Base-by-base conservation (phyloP, 2,113 vertebrate species). In the Scophthalmus maximus region DNA sequence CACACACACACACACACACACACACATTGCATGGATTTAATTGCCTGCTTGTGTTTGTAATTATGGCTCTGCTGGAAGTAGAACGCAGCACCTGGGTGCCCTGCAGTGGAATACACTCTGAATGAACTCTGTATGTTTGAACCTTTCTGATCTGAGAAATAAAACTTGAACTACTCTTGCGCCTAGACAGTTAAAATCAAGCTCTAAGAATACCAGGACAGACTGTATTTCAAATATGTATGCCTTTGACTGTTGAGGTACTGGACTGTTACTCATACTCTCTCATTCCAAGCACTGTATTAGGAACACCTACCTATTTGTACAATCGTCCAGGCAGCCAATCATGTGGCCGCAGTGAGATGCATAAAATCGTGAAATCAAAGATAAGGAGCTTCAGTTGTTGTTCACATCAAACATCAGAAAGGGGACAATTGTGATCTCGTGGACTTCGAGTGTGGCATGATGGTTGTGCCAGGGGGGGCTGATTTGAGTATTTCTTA, bases 1-100 rank as follows among this genome's bases (percentile, higher is more conserved):
- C 22, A 57, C 25, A 59, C 46, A 46, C 57, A 68, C 51, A 62
- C 38, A 44, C 15, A 44, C 17, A n/a, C 40, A n/a, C 17, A n/a
- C 40, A 8, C 40, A 8, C 40, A 7, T 69, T 65, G 84, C 79
- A 68, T 82, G 86, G 73, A 82, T 85, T 84, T 90, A 90, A 90
- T 92, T 91, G 88, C 84, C 76, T 88, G n/a, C n/a, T 63, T 77
- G 85, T 90, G 82, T 91, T 89, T 78, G 87, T 89, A 92, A 91
- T 91, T 89, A 91, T 18, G 72, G 53, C 87, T 86, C 87, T 75
- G 83, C 79, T 78, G 85, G 89, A 89, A 85, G 75, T 82, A 80
- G 81, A 91, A 89, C 68, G 36, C 82, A 87, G 87, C 87, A 91
- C 87, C 90, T 89, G 88, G 75, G 73, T 81, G 86, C 80, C 88